Conservation (phyloP, 2,888 invertebrate genomes). For the Hydriomena furcata region DNA sequence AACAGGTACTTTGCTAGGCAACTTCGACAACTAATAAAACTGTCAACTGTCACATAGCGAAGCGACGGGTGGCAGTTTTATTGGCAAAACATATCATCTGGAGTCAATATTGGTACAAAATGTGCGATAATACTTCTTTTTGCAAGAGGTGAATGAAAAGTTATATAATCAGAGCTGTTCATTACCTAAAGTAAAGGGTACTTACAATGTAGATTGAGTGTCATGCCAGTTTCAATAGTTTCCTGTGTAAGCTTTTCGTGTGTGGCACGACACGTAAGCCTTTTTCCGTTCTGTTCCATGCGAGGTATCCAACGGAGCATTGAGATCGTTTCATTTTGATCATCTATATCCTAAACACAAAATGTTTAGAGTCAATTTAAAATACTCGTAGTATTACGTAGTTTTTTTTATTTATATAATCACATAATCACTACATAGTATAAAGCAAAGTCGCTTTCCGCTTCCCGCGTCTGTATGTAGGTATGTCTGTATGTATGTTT, state of each 20-base stretch:
- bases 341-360: conserved; percentile 86
- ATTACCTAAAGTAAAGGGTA: conserved; percentile 15
- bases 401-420: too few relatives aligned
- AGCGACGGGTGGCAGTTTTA: conserved; percentile 1
- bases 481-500: too few relatives aligned
- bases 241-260: conserved; percentile 89
- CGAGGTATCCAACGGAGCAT: conserved; percentile 89
- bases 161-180: too few relatives aligned
- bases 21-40: background rate
- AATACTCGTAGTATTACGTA: too few relatives aligned
- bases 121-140: too few relatives aligned
- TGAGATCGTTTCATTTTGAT: conserved; percentile 92
- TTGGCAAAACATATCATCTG: background rate
- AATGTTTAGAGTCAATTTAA: too few relatives aligned
- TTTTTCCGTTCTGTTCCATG: conserved; percentile 90
- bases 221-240: conserved; percentile 90
- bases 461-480: too few relatives aligned
- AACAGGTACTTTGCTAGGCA: background rate
- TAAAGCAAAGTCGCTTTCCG: too few relatives aligned
- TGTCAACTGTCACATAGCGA: background rate
- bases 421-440: too few relatives aligned
- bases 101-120: background rate
- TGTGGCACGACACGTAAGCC: conserved; percentile 91
- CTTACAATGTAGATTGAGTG: conserved; percentile 95
- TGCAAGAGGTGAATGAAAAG: too few relatives aligned